A percentile compares a stretch with the other conserved stretches of the same genome.
These are phyloP conservation scores for Sylvilagus bachmani DNA, from an alignment of 2,113 vertebrate genomes.

Conservation along the genomic window DNA sequence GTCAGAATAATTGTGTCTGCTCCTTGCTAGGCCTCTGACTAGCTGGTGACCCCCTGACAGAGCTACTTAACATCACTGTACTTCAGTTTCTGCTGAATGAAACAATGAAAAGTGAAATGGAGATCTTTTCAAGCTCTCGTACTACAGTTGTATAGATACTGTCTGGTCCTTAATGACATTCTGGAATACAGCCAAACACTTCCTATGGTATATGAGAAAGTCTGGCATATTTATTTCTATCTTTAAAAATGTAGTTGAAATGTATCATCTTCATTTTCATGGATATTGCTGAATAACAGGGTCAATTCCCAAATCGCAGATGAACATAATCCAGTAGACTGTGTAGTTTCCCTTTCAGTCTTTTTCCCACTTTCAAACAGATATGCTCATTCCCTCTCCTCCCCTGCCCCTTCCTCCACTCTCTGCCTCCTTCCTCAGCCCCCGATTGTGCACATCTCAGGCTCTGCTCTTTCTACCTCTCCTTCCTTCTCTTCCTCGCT, in stretches of 20 bases:
- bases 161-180: constrained; percentile 60
- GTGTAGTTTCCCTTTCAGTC: not conserved
- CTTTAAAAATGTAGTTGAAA: constrained; percentile 53
- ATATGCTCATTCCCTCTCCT: not conserved
- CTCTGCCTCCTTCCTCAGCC: not conserved
- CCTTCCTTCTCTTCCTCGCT: not conserved
- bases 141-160: constrained; percentile 37
- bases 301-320: not conserved
- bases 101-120: constrained; percentile 54
- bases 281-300: not conserved
- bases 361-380: not conserved
- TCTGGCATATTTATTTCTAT: not conserved
- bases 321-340: not conserved
- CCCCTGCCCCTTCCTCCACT: no score
- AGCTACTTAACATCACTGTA: not conserved
- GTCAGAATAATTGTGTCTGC: not conserved
- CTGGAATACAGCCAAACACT: constrained; percentile 30
- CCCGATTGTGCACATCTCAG: no score
- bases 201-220: constrained; percentile 2
- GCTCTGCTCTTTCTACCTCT: not conserved
- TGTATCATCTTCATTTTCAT: constrained; percentile 35
- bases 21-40: constrained; percentile 15
- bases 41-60: not conserved
- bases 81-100: constrained; percentile 13
- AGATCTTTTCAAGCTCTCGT: constrained; percentile 40